Base-by-base conservation (phyloP, 2,888 invertebrate genomes). In the Timandra comae region DNA sequence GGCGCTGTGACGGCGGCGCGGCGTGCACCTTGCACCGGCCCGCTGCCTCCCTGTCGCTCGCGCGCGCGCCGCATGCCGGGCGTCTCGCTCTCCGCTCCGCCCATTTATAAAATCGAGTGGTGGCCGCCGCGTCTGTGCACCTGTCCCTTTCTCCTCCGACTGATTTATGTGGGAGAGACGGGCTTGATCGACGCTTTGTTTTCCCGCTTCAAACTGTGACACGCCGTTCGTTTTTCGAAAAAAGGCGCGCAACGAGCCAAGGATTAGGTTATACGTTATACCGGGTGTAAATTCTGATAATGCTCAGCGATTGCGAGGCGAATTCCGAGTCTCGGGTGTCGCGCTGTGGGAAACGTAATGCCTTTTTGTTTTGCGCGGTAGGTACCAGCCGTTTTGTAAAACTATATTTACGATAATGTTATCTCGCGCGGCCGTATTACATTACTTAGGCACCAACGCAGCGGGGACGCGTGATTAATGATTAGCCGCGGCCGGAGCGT, bases 111-210 rank as follows among this genome's bases (percentile, higher is more conserved):
- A 78, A 81, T 82, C 82, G 81, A 76, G 74, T 79, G 78, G 64
- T 67, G 67, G 71, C 60, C 63, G 61, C 64, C 4, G 24, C 73
- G 76, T 66, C 77, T 72, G 68, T 69, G 76, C 82, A 79, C 80
- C 84, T 82, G 84, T 85, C 85, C 79, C 80, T 75, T 74, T 85
- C 85, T 63, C 65, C 64, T 67, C 69, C 74, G 69, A 60, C 77
- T 82, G 85, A 85, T 84, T 84, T 82, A 84, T 84, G 84, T 82
- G 84, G 70, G 85, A 81, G 85, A 68, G 85, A 85, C 69, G 78
- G 77, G 72, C 73, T 80, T 85, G 84, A 85, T 82, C 77, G 82
- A 85, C 74, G 84, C 74, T 76, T 79, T 74, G 81, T 79, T 77
- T 79, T 72, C 72, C 72, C 65, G 63, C 77, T 75, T 75, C 71